These are phyloP conservation scores for Nemoura dubitans DNA, from an alignment of 2,888 invertebrate species.

Conservation along the genomic window DNA sequence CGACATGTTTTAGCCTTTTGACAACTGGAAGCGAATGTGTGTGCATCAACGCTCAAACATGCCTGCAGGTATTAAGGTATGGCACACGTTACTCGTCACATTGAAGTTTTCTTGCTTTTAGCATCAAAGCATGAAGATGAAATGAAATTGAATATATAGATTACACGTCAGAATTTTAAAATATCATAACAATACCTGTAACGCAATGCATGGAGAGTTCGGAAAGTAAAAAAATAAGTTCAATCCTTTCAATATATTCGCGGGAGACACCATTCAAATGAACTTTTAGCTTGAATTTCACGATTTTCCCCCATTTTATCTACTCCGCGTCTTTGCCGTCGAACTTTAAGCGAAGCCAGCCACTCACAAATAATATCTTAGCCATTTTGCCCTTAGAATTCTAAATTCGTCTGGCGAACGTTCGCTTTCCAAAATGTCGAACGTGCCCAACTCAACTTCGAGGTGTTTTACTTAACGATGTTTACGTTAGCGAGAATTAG, in stretches of 20 bases:
- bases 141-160: background rate
- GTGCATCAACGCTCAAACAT: background rate
- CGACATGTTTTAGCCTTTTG: background rate
- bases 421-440: background rate
- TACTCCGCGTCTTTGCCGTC: too few species aligned
- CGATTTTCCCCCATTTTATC: background rate
- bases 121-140: background rate
- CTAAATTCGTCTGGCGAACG: background rate
- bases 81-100: background rate
- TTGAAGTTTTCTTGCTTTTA: background rate
- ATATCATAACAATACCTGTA: too few species aligned
- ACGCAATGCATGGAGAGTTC: too few species aligned
- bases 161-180: background rate
- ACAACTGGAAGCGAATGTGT: too few species aligned
- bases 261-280: too few species aligned
- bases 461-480: conserved; percentile 42
- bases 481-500: conserved; percentile 41
- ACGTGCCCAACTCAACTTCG: background rate
- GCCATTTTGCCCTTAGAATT: background rate
- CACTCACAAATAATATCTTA: background rate
- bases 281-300: background rate
- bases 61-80: background rate
- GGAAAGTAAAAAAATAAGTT: too few species aligned
- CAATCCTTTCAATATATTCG: too few species aligned
- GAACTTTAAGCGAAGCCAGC: too few species aligned